A percentile compares a stretch with the other conserved stretches of the same genome.
These are phyloP conservation scores for Porites lutea DNA, from an alignment of 64 coral and sea anemone genomes.

Conservation along the genomic window DNA sequence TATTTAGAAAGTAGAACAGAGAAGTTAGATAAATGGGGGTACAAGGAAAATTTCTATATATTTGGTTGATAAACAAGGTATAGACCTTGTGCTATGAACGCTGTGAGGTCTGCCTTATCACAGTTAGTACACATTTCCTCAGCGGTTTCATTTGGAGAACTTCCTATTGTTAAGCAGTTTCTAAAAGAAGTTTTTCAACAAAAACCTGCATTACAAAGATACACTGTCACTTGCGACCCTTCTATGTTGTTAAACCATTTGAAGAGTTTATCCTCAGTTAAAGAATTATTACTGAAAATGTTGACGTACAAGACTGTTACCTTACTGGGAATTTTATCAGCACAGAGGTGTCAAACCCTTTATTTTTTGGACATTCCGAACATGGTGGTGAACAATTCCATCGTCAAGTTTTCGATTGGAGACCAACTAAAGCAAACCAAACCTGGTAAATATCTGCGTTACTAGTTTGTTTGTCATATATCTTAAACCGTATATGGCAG, in stretches of 20 bases:
- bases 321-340: constrained; percentile 19
- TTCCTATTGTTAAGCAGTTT: constrained; percentile 48
- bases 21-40: too few species aligned
- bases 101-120: constrained; percentile 50
- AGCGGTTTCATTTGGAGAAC: constrained; percentile 63
- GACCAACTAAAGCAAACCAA: constrained; percentile 66
- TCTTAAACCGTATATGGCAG: constrained; percentile 42
- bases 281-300: constrained; percentile 39
- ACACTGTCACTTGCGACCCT: constrained; percentile 60
- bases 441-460: constrained; percentile 51
- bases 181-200: constrained; percentile 64
- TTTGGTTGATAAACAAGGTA: background rate
- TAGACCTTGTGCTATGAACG: constrained; percentile 59
- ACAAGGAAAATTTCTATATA: too few species aligned
- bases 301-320: constrained; percentile 49
- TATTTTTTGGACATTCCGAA: constrained; percentile 55
- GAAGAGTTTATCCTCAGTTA: constrained; percentile 10
- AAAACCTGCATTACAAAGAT: constrained; percentile 66
- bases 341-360: constrained; percentile 59
- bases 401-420: constrained; percentile 56
- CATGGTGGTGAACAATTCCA: background rate
- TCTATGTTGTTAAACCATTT: constrained; percentile 50
- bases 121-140: constrained; percentile 21
- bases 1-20: constrained; percentile 8
- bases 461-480: constrained; percentile 40